Conservation (phyloP, 2,888 invertebrate species). For the Sinopyrophorus schimmeli region DNA sequence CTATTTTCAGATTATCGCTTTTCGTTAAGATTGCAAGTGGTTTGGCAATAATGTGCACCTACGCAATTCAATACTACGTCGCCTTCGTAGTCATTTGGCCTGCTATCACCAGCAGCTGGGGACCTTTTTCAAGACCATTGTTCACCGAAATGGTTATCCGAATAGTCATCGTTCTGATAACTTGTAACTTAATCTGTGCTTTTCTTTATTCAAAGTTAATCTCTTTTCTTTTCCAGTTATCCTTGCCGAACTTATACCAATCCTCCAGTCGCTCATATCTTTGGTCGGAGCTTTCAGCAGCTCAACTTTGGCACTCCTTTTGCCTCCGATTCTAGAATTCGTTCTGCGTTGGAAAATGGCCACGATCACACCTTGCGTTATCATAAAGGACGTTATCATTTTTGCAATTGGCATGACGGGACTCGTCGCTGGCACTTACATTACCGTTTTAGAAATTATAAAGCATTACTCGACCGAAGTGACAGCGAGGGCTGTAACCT, state of each 20-base stretch:
- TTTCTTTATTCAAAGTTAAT: conserved; percentile 7
- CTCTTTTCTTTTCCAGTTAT: conserved; percentile 64
- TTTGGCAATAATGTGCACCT: conserved; percentile 83
- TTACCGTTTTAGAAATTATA: conserved; percentile 68
- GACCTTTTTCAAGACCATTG: conserved; percentile 61
- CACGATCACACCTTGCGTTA: conserved; percentile 55
- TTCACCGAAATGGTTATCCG: conserved; percentile 72
- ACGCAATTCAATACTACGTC: conserved; percentile 94
- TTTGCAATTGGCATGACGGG: conserved; percentile 69
- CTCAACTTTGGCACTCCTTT: conserved; percentile 81
- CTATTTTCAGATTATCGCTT: conserved; percentile 76
- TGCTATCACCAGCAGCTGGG: conserved; percentile 59
- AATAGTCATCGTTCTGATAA: conserved; percentile 71
- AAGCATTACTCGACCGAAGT: too few species aligned
- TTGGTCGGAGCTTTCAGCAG: conserved; percentile 89
- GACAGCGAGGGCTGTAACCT: too few species aligned
- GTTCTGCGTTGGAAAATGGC: conserved; percentile 67
- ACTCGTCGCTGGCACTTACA: conserved; percentile 76
- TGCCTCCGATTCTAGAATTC: conserved; percentile 85
- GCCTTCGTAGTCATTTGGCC: conserved; percentile 91
- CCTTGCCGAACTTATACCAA: conserved; percentile 83
- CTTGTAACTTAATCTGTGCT: conserved; percentile 87
- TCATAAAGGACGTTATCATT: conserved; percentile 67
- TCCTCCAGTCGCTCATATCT: conserved; percentile 85
- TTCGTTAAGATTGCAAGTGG: conserved; percentile 83